Conservation (phyloP, 2,113 vertebrate species). For the Ibidorhyncha struthersii region DNA sequence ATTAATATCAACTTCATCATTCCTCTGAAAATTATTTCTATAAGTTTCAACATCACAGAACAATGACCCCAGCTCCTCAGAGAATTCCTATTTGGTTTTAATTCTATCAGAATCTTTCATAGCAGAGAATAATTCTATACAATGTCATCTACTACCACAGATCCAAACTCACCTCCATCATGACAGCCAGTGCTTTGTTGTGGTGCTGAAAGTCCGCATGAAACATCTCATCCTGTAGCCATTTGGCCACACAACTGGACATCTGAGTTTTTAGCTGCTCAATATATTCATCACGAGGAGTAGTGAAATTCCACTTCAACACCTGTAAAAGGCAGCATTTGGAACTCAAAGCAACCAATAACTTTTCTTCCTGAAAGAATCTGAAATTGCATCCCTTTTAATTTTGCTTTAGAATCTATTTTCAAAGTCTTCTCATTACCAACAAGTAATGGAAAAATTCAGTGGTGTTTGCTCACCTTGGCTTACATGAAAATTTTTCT, state of each 20-base stretch:
- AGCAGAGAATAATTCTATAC: neutral
- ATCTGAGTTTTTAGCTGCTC: slow-evolving; percentile 97
- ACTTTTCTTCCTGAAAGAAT: neutral
- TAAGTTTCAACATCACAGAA: neutral
- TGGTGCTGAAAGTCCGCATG: slow-evolving; percentile 97
- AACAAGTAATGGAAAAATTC: neutral
- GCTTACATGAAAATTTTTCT: neutral
- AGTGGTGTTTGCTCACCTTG: neutral
- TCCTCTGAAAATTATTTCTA: neutral
- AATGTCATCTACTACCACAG: neutral
- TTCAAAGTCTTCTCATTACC: neutral
- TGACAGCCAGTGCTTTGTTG: slow-evolving; percentile 90
- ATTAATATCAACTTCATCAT: neutral
- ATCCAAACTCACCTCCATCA: slow-evolving; percentile 88
- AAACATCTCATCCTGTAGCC: slow-evolving; percentile 96
- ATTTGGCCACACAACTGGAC: slow-evolving; percentile 90
- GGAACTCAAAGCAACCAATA: neutral
- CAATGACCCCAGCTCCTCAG: neutral
- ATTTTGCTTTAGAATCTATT: neutral
- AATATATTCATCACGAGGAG: slow-evolving; percentile 94
- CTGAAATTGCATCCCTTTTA: neutral
- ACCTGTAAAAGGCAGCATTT: slow-evolving; percentile 77
- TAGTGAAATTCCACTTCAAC: slow-evolving; percentile 97
- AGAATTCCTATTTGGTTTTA: neutral
- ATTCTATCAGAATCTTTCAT: neutral